phyloP scores from a whole-genome alignment of 1,140 invertebrate genomes.

The Trichomalopsis sarcophagae region DNA sequence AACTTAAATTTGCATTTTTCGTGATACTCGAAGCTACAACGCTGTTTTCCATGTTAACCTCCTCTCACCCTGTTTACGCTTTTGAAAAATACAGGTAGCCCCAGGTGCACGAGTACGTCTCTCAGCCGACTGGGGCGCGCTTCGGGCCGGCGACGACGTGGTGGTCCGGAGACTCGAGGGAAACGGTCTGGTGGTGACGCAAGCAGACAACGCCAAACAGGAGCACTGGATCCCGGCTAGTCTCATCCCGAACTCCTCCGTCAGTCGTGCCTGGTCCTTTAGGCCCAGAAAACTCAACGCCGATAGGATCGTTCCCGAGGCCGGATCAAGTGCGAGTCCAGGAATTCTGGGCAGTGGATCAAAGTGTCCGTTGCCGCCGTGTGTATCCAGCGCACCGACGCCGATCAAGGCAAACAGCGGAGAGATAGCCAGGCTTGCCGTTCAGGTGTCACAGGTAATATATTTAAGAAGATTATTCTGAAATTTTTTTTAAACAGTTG shows the following conservation, averaged over 20 bases:
- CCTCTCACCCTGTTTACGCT: background rate
- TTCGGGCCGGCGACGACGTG: constrained; percentile 75
- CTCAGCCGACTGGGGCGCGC: constrained; percentile 74
- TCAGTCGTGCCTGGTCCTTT: constrained; percentile 79
- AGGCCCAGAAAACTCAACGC: constrained; percentile 73
- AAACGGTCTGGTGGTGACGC: constrained; percentile 71
- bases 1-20: too few species aligned
- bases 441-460: constrained; percentile 57
- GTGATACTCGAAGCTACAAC: too few species aligned
- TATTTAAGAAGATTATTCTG: background rate
- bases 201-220: constrained; percentile 68
- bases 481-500: background rate
- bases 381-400: constrained; percentile 57
- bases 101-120: constrained; percentile 75
- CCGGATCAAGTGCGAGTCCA: background rate
- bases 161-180: constrained; percentile 72
- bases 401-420: constrained; percentile 66
- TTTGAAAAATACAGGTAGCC: constrained; percentile 68
- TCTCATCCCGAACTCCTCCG: constrained; percentile 75
- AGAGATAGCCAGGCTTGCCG: constrained; percentile 64
- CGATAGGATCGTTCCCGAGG: constrained; percentile 50
- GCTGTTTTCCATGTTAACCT: background rate
- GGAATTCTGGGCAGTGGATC: background rate
- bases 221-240: constrained; percentile 81
- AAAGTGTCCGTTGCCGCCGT: constrained; percentile 52